phyloP scores from a whole-genome alignment of 2,797 vertebrate genomes.

The Corythornis leucogaster region DNA sequence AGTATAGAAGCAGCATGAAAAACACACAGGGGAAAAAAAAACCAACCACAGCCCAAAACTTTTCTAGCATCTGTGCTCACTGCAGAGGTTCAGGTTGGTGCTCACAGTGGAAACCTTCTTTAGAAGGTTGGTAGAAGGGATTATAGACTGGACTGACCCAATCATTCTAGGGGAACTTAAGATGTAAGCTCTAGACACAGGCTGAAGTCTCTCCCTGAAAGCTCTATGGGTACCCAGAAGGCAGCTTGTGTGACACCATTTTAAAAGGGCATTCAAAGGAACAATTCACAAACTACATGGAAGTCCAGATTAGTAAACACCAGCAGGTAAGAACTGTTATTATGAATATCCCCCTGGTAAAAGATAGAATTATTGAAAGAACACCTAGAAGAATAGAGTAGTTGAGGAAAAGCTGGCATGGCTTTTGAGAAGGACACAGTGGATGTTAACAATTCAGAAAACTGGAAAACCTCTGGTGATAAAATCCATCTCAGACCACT shows the following conservation, averaged over 20 bases:
- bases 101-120: neutral
- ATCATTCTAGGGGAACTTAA: neutral
- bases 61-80: neutral
- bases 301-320: neutral
- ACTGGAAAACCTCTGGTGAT: neutral
- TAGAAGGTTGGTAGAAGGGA: neutral
- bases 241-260: neutral
- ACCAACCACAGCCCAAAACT: no score
- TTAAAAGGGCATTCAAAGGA: neutral
- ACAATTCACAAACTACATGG: neutral
- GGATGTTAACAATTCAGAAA: neutral
- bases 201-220: neutral
- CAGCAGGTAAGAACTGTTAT: neutral
- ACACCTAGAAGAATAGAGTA: neutral
- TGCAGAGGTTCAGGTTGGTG: neutral
- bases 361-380: neutral
- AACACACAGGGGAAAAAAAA: neutral
- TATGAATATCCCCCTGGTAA: neutral
- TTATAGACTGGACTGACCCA: neutral
- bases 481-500: neutral
- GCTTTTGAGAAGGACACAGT: neutral
- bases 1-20: neutral
- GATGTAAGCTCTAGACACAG: rapidly evolving
- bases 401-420: neutral
- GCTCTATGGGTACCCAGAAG: neutral